A percentile compares a stretch with the other conserved stretches of the same genome.
phyloP scores from a whole-genome alignment of 2,797 vertebrate genomes.

The Melanotaenia parkinsoni region DNA sequence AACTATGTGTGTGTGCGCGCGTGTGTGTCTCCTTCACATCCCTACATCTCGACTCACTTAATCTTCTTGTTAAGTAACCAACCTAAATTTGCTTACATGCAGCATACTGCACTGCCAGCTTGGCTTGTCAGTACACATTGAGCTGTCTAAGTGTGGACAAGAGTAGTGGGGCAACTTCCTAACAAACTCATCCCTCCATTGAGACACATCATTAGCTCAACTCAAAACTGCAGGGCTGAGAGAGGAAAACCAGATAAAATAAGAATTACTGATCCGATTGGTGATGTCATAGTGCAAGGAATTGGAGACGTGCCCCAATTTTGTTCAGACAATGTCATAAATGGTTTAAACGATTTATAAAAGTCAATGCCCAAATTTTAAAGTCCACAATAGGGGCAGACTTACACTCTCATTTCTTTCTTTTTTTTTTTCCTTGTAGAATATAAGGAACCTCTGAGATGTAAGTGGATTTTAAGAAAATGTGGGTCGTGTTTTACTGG shows the following conservation, averaged over 20 bases:
- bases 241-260: background rate
- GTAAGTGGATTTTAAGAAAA: slow-evolving; percentile 54
- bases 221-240: background rate
- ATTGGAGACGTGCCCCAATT: too few relatives aligned
- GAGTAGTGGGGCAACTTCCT: background rate
- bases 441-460: slow-evolving; percentile 37
- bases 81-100: background rate
- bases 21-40: too few relatives aligned
- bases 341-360: background rate
- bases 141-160: background rate
- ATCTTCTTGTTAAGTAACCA: background rate
- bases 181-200: background rate
- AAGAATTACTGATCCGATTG: background rate
- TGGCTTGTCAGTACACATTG: background rate
- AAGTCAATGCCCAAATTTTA: background rate
- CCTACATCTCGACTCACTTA: too few relatives aligned
- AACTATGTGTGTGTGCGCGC: too few relatives aligned
- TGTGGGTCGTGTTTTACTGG: slow-evolving; percentile 61
- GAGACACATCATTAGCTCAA: background rate
- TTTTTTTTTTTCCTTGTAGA: slow-evolving; percentile 35
- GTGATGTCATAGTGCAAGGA: background rate
- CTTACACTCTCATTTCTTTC: slow-evolving; percentile 2
- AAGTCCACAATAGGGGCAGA: slow-evolving; percentile 1
- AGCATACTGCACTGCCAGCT: background rate
- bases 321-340: slow-evolving; percentile 4